phyloP scores from a whole-genome alignment of 2,113 vertebrate species.

The Brachirus orientalis region DNA sequence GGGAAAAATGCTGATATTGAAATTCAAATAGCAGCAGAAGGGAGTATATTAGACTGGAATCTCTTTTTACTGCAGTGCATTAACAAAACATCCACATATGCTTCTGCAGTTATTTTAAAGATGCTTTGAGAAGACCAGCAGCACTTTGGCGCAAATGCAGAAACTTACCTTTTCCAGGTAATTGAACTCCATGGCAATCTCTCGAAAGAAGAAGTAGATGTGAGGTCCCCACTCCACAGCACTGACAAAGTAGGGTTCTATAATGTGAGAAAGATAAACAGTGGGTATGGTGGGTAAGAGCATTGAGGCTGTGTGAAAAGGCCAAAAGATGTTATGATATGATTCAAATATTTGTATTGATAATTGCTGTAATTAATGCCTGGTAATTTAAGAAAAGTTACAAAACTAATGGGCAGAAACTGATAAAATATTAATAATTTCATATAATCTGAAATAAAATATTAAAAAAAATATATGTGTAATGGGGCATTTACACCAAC shows the following conservation, averaged over 20 bases:
- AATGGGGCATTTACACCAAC: too few relatives aligned
- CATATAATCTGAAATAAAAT: too few relatives aligned
- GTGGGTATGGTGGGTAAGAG: neutral
- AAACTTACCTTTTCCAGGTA: constrained; percentile 93
- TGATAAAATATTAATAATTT: neutral
- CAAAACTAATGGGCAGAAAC: too few relatives aligned
- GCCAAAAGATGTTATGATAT: too few relatives aligned
- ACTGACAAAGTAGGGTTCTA: constrained; percentile 94
- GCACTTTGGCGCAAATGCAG: constrained; percentile 6
- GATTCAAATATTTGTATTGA: too few relatives aligned
- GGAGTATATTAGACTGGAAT: constrained; percentile 2
- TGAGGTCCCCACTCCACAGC: constrained; percentile 94
- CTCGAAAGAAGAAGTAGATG: constrained; percentile 98
- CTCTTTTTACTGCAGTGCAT: neutral
- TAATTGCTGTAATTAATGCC: too few relatives aligned
- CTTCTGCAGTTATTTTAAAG: constrained; percentile 11
- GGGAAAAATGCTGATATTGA: constrained; percentile 39
- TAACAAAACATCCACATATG: constrained; percentile 16
- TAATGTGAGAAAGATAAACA: neutral
- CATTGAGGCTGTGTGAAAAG: too few relatives aligned
- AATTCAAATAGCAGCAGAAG: constrained; percentile 54
- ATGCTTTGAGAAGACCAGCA: constrained; percentile 8
- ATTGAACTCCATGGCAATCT: constrained; percentile 99
- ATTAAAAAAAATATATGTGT: too few relatives aligned
- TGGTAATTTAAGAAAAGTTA: too few relatives aligned